Base-by-base conservation (phyloP, 2,113 vertebrate genomes). In the Alectura lathami region DNA sequence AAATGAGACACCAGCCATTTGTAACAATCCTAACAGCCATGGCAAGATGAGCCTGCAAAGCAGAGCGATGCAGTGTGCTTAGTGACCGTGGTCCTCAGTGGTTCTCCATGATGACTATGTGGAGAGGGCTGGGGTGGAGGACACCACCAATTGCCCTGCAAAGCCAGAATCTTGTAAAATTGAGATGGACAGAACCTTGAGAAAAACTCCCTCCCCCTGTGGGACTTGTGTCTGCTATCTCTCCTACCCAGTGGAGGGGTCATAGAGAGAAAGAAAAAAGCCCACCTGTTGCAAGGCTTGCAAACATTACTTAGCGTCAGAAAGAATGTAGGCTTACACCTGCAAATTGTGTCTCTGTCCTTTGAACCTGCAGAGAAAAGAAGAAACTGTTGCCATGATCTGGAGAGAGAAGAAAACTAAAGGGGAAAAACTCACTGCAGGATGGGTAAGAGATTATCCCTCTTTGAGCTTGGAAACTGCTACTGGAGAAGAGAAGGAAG, bases 271-370 rank as follows among this genome's bases (percentile, higher is more conserved):
- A 36, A 40, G 54, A 13, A 83, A 56, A 86, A 64, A 62, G 6
- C 79, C 88, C 53, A 97, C 97, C 95, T 97, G 88, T 16, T 96
- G 90, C 97, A 97, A 75, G 91, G 62, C 43, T 86, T 88, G 93
- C 97, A 97, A 69, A 50, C 22, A 1, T 94, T 97, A 56, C 3
- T 62, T 54, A 66, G 45, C 9, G 88, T 53, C 68, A 82, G 79
- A 72, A 97, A 97, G 77, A 91, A 97, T 0, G n/a, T 36, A 76
- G 50, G 47, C 73, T 89, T 68, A 89, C 97, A 97, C 27, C 42
- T 93, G 63, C 97, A 97, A 87, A 97, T 48, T n/a, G 97, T 24
- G 6, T 97, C 91, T 78, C 26, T 94, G 53, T 69, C 48, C 63
- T 83, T 82, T 32, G 91, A 92, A 77, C 97, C 97, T 97, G 64